Conservation (phyloP, 2,797 vertebrate genomes). For the Propithecus deckenii region DNA sequence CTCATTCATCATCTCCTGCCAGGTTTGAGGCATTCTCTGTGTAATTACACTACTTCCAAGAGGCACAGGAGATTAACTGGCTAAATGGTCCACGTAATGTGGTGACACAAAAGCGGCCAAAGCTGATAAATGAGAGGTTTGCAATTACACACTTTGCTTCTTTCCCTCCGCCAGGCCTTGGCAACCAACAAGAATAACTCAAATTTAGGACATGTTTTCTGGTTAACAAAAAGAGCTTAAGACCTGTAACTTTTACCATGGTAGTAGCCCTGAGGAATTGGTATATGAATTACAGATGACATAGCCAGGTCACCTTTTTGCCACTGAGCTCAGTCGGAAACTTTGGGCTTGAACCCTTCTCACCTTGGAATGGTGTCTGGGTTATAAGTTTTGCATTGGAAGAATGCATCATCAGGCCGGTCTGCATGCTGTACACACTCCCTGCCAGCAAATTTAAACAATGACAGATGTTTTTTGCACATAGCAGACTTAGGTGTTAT, state of each 20-base stretch:
- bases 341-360: neutral
- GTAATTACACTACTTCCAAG: constrained; percentile 49
- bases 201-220: neutral
- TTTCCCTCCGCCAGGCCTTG: constrained; percentile 15
- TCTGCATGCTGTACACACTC: neutral
- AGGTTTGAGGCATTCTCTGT: constrained; percentile 12
- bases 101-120: constrained; percentile 13
- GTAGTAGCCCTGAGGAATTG: neutral
- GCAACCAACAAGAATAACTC: constrained; percentile 22
- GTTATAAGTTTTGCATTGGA: neutral
- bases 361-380: neutral
- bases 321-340: neutral
- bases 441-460: constrained; percentile 52
- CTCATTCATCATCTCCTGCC: neutral
- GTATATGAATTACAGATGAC: neutral
- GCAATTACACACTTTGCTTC: constrained; percentile 24
- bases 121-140: constrained; percentile 59
- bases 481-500: constrained; percentile 71
- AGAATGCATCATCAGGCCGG: neutral
- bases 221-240: neutral
- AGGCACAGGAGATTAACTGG: constrained; percentile 40
- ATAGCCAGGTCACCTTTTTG: neutral
- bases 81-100: constrained; percentile 26
- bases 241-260: neutral
- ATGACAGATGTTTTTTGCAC: constrained; percentile 67